Evolutionary conservation across 92 coral and sea anemone species (phyloP).

Genomic region (Epizoanthus rinbou): DNA sequence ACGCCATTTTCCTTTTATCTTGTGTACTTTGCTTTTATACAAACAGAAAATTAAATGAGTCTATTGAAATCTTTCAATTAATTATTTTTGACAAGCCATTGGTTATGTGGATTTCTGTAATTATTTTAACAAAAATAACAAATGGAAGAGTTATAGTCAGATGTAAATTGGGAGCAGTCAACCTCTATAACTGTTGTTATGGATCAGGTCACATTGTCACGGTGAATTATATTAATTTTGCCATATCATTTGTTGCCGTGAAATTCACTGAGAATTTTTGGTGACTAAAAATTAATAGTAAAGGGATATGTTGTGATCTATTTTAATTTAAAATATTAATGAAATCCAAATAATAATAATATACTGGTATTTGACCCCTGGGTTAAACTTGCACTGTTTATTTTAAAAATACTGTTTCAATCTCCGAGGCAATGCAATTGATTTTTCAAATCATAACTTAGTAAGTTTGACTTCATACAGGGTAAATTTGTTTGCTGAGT

Average conservation of each 20-base stretch:
- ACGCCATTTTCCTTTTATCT: neutral
- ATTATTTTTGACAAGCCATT: neutral
- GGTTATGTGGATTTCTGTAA: neutral
- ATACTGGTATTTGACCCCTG: too few relatives aligned
- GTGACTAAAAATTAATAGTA: neutral
- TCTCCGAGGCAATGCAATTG: too few relatives aligned
- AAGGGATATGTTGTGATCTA: neutral
- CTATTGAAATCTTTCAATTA: neutral
- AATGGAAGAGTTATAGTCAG: neutral
- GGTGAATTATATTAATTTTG: neutral
- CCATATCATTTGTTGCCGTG: neutral
- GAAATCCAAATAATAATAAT: too few relatives aligned
- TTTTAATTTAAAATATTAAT: too few relatives aligned
- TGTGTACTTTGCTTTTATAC: slow-evolving; percentile 10
- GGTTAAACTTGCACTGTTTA: too few relatives aligned
- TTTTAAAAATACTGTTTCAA: too few relatives aligned
- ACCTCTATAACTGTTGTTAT: neutral
- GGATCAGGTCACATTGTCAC: neutral
- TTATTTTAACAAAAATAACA: neutral
- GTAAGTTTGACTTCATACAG: too few relatives aligned
- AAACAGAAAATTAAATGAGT: slow-evolving; percentile 2
- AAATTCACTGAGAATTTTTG: neutral
- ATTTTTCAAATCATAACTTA: too few relatives aligned
- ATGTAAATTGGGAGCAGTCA: neutral
- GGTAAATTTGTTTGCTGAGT: too few relatives aligned